Evolutionary conservation across 2,113 vertebrate genomes (phyloP).

Genomic region (Planiliza haematocheilus): DNA sequence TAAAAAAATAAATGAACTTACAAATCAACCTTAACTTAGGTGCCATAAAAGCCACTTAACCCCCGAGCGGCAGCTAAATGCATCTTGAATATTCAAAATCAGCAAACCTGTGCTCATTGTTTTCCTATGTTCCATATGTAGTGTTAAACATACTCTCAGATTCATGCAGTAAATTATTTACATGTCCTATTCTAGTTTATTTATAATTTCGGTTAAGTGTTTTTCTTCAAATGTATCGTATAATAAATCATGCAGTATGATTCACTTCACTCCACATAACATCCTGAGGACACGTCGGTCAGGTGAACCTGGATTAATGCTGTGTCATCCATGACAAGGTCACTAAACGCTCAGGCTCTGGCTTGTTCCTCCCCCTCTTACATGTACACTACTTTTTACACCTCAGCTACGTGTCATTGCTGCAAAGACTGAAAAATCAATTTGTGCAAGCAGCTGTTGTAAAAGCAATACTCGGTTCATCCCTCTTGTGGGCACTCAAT

Average conservation of each 20-base stretch:
- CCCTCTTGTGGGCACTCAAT: slow-evolving; percentile 33
- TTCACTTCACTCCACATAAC: background rate
- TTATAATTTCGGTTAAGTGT: too few species aligned
- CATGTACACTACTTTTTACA: slow-evolving; percentile 47
- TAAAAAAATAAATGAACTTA: too few species aligned
- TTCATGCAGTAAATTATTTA: background rate
- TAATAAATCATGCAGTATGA: too few species aligned
- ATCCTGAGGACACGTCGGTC: slow-evolving; percentile 12
- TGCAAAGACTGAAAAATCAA: slow-evolving; percentile 63
- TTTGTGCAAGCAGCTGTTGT: slow-evolving; percentile 62
- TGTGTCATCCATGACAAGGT: slow-evolving; percentile 59
- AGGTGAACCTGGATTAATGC: slow-evolving; percentile 39
- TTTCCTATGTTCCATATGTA: too few species aligned
- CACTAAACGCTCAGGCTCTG: slow-evolving; percentile 25
- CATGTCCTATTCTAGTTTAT: too few species aligned
- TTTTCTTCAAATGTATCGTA: too few species aligned
- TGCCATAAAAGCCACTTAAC: too few species aligned
- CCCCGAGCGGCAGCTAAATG: too few species aligned
- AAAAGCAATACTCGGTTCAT: slow-evolving; percentile 25
- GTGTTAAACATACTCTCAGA: too few species aligned
- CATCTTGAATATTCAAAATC: too few species aligned
- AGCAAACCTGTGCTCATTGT: too few species aligned
- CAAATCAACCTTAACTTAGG: too few species aligned
- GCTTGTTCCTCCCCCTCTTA: slow-evolving; percentile 16
- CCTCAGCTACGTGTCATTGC: slow-evolving; percentile 33